Evolutionary conservation across 2,888 invertebrate species (phyloP), one percentile per base, ranked within the genome.

Genomic region (Tinea semifulvella): DNA sequence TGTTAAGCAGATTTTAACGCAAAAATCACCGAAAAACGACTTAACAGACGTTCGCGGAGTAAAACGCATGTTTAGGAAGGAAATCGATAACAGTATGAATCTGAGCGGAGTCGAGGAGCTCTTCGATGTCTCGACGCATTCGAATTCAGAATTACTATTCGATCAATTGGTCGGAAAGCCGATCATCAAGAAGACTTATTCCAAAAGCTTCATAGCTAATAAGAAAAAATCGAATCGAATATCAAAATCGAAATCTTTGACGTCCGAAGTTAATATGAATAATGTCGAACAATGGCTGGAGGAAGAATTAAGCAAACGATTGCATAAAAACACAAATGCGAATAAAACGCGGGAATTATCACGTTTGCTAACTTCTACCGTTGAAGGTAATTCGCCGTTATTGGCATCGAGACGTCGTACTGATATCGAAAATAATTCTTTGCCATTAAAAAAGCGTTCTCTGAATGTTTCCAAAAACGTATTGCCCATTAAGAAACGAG

Each of bases 381-480:
- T 67, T 1, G 63, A 55, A 10, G 71, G 71, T 1, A 49, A 13
- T 0, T 50, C 52, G 1, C 65, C 69, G 1, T 20, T 67, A 0
- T 49, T 52, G 0, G 14, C 48, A 0, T 55, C 61, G 0, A 53
- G 72, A 5, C 51, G 48, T 4, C 57, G 60, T 17, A 55, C 57
- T 0, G n/a, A n/a, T n/a, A 14, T 56, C 2, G 67, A 68, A 53
- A 53, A 60, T 42, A 57, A 59, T 14, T 61, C 51, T 0, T 46
- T 79, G 49, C 76, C 76, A 0, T 50, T 76, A 2, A 77, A 76
- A 51, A 77, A 77, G 55, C 53, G 76, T 0, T 74, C 72, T 0
- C 16, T 71, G 1, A 42, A 40, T 27, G 25, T 42, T 8, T 38
- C 27, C 11, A 45, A 40, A 6, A 36, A 17, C 26, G 22, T 19